Conservation (phyloP, 2,888 invertebrate genomes). For the Stenodema calcarata region DNA sequence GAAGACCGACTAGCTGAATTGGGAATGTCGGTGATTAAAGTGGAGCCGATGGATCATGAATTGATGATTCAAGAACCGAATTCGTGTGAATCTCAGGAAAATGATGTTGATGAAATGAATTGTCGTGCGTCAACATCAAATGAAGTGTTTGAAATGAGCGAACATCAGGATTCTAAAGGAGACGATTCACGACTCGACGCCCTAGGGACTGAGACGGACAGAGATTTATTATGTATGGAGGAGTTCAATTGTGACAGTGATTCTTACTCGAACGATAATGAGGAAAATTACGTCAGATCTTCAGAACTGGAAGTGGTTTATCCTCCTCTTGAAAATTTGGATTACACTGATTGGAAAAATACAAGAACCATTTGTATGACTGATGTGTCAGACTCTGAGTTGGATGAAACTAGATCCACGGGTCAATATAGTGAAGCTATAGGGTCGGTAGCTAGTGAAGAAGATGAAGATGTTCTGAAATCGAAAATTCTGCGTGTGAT, state of each 20-base stretch:
- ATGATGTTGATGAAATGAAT: background rate
- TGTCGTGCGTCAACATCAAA: background rate
- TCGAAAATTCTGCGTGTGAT: background rate
- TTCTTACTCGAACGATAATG: background rate
- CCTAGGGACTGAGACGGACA: background rate
- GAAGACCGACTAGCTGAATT: background rate
- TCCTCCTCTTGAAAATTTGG: background rate
- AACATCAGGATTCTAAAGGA: background rate
- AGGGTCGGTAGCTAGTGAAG: background rate
- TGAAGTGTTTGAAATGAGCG: background rate
- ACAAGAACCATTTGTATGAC: background rate
- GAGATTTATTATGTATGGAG: background rate
- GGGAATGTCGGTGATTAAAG: background rate
- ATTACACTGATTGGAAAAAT: background rate
- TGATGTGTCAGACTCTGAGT: background rate
- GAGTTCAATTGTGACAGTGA: background rate
- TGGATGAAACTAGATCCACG: background rate
- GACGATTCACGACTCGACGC: background rate
- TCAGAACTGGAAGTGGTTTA: background rate
- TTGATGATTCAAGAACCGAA: background rate
- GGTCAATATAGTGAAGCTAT: no score
- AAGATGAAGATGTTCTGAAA: background rate
- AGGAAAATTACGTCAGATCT: background rate
- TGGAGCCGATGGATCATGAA: background rate
- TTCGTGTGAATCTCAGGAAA: background rate